phyloP scores from a whole-genome alignment of 2,113 vertebrate species.

The Clarias magur region DNA sequence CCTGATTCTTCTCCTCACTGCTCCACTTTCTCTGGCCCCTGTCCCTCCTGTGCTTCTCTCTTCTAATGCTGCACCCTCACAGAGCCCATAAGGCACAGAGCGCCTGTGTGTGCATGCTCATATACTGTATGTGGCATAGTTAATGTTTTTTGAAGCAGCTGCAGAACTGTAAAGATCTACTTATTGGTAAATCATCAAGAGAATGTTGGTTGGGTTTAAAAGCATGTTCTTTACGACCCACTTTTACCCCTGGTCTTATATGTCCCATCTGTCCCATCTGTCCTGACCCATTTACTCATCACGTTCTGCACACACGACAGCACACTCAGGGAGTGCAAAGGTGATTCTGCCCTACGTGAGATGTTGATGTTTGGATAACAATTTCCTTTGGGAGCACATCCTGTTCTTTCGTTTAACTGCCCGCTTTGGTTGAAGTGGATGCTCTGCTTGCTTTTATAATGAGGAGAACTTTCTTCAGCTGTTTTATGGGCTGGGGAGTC shows the following conservation, averaged over 20 bases:
- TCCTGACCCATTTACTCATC: not conserved
- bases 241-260: not conserved
- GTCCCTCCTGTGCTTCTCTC: slow-evolving; percentile 48
- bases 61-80: slow-evolving; percentile 32
- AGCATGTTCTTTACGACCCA: not conserved
- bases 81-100: not conserved
- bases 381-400: not conserved
- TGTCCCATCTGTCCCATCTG: not conserved
- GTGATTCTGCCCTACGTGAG: slow-evolving; percentile 1
- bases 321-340: not conserved
- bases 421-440: not conserved
- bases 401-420: slow-evolving; percentile 8
- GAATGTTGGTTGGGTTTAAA: not conserved
- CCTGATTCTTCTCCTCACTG: slow-evolving; percentile 69
- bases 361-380: not conserved
- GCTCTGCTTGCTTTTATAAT: not conserved
- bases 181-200: not conserved
- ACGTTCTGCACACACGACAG: not conserved
- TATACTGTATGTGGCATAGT: not conserved
- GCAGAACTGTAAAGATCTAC: not conserved
- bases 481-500: not conserved
- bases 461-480: not conserved
- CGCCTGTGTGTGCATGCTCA: not conserved
- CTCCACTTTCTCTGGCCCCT: slow-evolving; percentile 74
- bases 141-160: not conserved